Base-by-base conservation (phyloP, 2,888 invertebrate genomes). In the Drosophila anomelani region DNA sequence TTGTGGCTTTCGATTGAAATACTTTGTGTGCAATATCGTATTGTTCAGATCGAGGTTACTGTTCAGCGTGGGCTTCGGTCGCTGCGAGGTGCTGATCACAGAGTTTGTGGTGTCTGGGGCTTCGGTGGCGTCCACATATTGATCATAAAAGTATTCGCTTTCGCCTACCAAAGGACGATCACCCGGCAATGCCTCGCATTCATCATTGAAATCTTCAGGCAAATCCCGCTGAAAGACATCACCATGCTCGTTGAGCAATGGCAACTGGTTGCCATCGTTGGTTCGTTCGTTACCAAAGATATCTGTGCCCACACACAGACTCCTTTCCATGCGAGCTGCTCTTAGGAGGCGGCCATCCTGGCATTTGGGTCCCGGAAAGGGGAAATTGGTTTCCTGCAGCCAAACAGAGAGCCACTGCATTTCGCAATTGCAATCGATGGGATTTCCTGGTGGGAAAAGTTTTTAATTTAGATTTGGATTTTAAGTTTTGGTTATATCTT, bases 381-480 rank as follows among this genome's bases (percentile, higher is more conserved):
- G 94, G 4, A 95, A 94, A 29, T 95, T 94, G 0, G 95, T 95
- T 91, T 97, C 96, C 74, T 95, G 95, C 32, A 97, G 92, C 97
- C 97, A 97, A 4, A 95, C 95, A 81, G 96, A 95, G 3, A 97
- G 92, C 97, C 97, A 97, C 60, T 96, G 94, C 91, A 97, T 94
- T 75, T 95, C 95, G 89, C 97, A 97, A 55, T 96, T 95, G 90
- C 97, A 97, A 26, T 94, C 94, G 73, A 98, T 93, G 2, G 97
- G 97, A 93, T 97, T 98, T 38, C 96, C 97, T 97, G 32, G 36
- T 38, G 32, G n/a, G 1, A 7, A 10, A 12, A 15, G 23, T 5
- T 17, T 1, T 5, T 15, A 15, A 5, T 20, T 51, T 20, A 0
- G 12, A 20, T 13, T 4, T 12, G 1, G 2, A 12, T 17, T 23